phyloP scores from a whole-genome alignment of 2,888 invertebrate genomes.

The Apocheima hispidaria region DNA sequence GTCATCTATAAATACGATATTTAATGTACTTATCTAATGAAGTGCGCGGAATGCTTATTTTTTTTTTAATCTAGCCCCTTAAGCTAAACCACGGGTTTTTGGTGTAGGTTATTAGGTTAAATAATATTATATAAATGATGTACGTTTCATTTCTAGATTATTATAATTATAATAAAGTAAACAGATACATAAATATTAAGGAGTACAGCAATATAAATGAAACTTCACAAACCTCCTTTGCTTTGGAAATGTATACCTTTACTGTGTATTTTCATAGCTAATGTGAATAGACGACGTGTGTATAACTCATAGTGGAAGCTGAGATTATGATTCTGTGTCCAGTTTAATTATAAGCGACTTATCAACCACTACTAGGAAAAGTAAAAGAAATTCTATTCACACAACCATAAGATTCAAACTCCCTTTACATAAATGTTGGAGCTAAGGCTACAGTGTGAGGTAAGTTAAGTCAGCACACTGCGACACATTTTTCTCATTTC shows the following conservation, averaged over 20 bases:
- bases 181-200: slow-evolving; percentile 47
- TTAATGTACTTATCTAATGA: no score
- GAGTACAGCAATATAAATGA: slow-evolving; percentile 31
- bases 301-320: slow-evolving; percentile 71
- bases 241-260: slow-evolving; percentile 57
- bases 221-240: slow-evolving; percentile 42
- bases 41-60: no score
- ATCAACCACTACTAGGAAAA: slow-evolving; percentile 29
- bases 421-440: slow-evolving; percentile 8
- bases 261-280: slow-evolving; percentile 78
- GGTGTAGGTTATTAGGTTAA: no score
- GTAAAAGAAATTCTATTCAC: slow-evolving; percentile 46
- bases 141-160: not conserved
- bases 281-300: slow-evolving; percentile 75
- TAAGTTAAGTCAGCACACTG: slow-evolving; percentile 62
- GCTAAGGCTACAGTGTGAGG: slow-evolving; percentile 42
- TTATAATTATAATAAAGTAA: not conserved
- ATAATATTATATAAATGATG: no score
- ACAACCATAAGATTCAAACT: slow-evolving; percentile 45
- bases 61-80: no score
- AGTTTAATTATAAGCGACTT: slow-evolving; percentile 43
- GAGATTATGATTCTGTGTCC: slow-evolving; percentile 76
- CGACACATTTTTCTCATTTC: slow-evolving; percentile 84
- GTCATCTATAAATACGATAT: no score
- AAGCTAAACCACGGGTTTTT: no score